Evolutionary conservation across 2,797 vertebrate species (phyloP), one percentile per base, ranked within the genome.

Genomic region (Pseudomugil gertrudae): DNA sequence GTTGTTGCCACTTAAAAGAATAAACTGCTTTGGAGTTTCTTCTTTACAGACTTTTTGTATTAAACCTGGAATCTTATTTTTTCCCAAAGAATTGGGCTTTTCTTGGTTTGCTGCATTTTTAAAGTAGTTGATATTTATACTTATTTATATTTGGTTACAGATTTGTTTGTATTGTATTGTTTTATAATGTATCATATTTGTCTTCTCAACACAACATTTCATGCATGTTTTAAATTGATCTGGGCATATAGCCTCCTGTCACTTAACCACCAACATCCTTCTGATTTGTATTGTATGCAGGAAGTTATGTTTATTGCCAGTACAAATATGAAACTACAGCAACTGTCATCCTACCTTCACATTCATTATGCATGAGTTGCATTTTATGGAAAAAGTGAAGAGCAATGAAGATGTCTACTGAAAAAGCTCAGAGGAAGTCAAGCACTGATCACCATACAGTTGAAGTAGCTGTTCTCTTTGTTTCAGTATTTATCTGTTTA

Each of bases 361-460:
- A 64, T 81, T 75, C 72, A 79, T 80, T 72, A 86, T 84, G 73
- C 73, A 66, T 69, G 43, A 69, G 76, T 78, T 75, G 57, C 66
- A 69, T 77, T 87, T 74, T 35, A 23, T 27, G 17, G 21, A 67
- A 26, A 27, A 36, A 57, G 50, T 63, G 57, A 9, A 45, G 60
- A 74, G 68, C 50, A 67, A 72, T 70, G 76, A 79, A 88, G 68
- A 74, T 68, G 80, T 88, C 76, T 88, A 72, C 43, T 65, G 62
- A 76, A 45, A 72, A 56, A 79, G 66, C 74, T 75, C 72, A 54
- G 61, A 67, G 58, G 72, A 83, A 63, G 50, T 6, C 17, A 74
- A 61, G 59, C 45, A 38, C 51, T 80, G 81, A 90, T 88, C 88
- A 87, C 84, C 65, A 77, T 69, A 70, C 60, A 78, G 83, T 72